Evolutionary conservation across 2,797 vertebrate genomes (phyloP).

Genomic region (Botia kubotai): DNA sequence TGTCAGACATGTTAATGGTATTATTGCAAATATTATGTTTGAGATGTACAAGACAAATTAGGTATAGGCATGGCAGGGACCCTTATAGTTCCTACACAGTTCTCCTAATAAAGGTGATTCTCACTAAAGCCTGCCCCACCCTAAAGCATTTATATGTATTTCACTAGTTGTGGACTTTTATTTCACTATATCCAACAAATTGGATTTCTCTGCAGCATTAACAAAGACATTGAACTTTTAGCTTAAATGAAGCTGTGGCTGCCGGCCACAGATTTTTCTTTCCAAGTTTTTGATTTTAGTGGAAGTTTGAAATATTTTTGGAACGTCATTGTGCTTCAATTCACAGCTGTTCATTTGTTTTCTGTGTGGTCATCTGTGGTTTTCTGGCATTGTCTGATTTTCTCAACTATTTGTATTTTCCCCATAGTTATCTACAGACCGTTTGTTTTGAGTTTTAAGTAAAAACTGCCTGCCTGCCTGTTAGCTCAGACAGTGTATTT

Average conservation of each 20-base stretch:
- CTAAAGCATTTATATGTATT: not conserved
- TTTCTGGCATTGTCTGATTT: constrained; percentile 5
- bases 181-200: not conserved
- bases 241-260: not conserved
- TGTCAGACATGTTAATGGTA: too few species aligned
- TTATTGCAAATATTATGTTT: too few species aligned
- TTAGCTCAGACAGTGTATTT: not conserved
- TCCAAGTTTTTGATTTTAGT: constrained; percentile 8
- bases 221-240: constrained; percentile 5
- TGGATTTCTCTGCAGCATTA: not conserved
- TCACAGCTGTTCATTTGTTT: not conserved
- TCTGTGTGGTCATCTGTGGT: not conserved
- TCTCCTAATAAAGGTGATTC: not conserved
- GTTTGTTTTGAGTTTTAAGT: constrained; percentile 16
- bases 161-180: not conserved
- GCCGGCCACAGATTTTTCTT: not conserved
- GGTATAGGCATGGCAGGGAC: constrained; percentile 27
- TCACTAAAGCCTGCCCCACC: not conserved
- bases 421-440: not conserved
- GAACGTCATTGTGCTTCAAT: not conserved
- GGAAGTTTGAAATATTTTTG: not conserved
- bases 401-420: not conserved
- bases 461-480: not conserved
- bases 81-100: not conserved
- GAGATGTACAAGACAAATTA: too few species aligned